Evolutionary conservation across 37 sponge, comb jelly and placozoan species (phyloP).

Genomic region (Axinella damicornis): DNA sequence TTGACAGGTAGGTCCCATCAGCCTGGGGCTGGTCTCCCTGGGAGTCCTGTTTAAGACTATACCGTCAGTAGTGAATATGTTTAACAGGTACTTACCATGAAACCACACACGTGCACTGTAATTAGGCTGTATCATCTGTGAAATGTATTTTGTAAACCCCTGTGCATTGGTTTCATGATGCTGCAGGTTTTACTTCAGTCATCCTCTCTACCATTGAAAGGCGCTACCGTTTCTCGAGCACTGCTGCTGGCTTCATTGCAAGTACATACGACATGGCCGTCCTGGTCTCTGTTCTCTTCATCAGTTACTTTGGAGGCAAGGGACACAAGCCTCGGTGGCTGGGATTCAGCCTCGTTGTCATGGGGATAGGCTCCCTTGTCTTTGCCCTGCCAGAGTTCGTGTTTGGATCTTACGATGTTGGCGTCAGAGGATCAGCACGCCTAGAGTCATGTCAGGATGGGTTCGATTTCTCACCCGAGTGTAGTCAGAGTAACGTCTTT

Average conservation of each 20-base stretch:
- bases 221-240: conserved; percentile 75
- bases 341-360: conserved; percentile 64
- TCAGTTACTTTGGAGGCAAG: conserved; percentile 87
- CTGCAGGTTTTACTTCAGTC: conserved; percentile 79
- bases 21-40: no score
- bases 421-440: not conserved
- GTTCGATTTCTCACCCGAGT: conserved; percentile 3
- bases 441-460: conserved; percentile 50
- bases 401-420: conserved; percentile 49
- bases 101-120: no score
- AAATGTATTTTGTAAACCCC: no score
- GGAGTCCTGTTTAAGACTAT: no score
- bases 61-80: no score
- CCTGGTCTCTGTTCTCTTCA: conserved; percentile 56
- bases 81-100: no score
- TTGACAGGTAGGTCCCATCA: no score
- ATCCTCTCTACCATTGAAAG: conserved; percentile 73
- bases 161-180: no score
- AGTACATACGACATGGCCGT: conserved; percentile 73
- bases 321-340: conserved; percentile 87
- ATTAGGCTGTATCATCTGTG: no score
- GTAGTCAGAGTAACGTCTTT: not conserved
- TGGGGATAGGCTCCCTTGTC: conserved; percentile 67
- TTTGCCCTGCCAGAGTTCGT: conserved; percentile 85
- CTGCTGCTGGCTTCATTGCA: conserved; percentile 60